Evolutionary conservation across 2,888 invertebrate species (phyloP).

Genomic region (Pseudococcus viburni): DNA sequence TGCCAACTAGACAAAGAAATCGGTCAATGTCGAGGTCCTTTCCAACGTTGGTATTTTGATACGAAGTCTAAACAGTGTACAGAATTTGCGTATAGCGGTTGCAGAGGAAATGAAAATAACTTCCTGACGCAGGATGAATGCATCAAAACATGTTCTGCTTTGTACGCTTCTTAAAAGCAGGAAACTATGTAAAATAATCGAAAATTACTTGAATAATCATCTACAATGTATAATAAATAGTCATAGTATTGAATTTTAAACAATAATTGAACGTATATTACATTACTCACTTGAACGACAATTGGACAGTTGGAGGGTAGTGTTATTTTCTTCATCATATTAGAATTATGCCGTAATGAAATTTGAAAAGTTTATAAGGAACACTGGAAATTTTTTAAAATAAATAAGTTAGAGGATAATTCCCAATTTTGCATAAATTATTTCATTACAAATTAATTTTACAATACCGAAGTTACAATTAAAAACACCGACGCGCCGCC

Average conservation of each 20-base stretch:
- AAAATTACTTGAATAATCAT: background rate
- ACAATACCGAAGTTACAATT: background rate
- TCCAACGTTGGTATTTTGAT: slow-evolving; percentile 89
- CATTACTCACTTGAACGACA: background rate
- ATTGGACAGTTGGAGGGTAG: background rate
- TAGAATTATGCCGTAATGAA: background rate
- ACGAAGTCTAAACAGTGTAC: slow-evolving; percentile 81
- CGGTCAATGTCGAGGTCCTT: slow-evolving; percentile 91
- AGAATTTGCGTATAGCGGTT: slow-evolving; percentile 90
- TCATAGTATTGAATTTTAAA: too few relatives aligned
- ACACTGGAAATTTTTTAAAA: too few relatives aligned
- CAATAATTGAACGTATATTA: too few relatives aligned
- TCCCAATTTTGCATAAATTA: too few relatives aligned
- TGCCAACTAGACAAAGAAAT: slow-evolving; percentile 84
- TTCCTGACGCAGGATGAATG: slow-evolving; percentile 88
- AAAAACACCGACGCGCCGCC: too few relatives aligned
- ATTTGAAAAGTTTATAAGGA: background rate
- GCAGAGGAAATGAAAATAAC: slow-evolving; percentile 92
- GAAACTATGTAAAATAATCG: background rate
- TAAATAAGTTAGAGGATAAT: too few relatives aligned
- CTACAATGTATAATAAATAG: too few relatives aligned
- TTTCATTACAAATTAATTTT: too few relatives aligned
- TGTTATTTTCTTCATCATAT: too few relatives aligned
- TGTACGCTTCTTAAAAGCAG: slow-evolving; percentile 72
- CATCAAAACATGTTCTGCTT: slow-evolving; percentile 77